These are phyloP conservation scores for Melanophora roralis DNA, from an alignment of 2,888 invertebrate species.

Conservation along the genomic window DNA sequence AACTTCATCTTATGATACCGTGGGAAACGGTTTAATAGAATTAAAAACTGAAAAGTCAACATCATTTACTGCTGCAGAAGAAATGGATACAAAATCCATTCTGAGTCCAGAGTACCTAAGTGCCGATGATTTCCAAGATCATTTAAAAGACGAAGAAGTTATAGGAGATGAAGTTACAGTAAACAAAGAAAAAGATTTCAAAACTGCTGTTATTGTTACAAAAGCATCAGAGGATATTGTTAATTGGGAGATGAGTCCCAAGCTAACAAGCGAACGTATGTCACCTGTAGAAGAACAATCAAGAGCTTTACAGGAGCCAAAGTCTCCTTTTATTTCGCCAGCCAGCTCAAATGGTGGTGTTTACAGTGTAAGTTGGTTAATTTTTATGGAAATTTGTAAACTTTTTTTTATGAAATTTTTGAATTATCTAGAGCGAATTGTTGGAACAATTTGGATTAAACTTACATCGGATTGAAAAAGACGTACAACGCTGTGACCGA, in stretches of 20 bases:
- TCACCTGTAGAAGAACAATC: constrained; percentile 80
- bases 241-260: constrained; percentile 76
- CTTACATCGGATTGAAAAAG: constrained; percentile 96
- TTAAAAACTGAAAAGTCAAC: constrained; percentile 47
- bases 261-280: constrained; percentile 77
- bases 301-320: constrained; percentile 74
- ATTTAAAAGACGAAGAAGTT: constrained; percentile 66
- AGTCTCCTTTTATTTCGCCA: constrained; percentile 88
- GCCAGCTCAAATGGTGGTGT: constrained; percentile 95
- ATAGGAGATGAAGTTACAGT: background rate
- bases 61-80: constrained; percentile 53
- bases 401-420: background rate
- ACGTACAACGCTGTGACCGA: constrained; percentile 95
- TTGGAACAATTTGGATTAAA: constrained; percentile 91
- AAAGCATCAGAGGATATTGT: constrained; percentile 84
- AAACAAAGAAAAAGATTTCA: background rate
- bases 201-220: constrained; percentile 83
- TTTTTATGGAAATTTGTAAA: background rate
- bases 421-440: constrained; percentile 85
- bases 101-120: constrained; percentile 75
- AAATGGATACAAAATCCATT: constrained; percentile 67
- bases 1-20: constrained; percentile 76
- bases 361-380: constrained; percentile 83
- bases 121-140: constrained; percentile 77
- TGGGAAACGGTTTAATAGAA: constrained; percentile 69